Percentiles rank a stretch among this genome's conserved stretches.
These are phyloP conservation scores for Megalops cyprinoides DNA, from an alignment of 2,797 vertebrate species.

Conservation along the genomic window DNA sequence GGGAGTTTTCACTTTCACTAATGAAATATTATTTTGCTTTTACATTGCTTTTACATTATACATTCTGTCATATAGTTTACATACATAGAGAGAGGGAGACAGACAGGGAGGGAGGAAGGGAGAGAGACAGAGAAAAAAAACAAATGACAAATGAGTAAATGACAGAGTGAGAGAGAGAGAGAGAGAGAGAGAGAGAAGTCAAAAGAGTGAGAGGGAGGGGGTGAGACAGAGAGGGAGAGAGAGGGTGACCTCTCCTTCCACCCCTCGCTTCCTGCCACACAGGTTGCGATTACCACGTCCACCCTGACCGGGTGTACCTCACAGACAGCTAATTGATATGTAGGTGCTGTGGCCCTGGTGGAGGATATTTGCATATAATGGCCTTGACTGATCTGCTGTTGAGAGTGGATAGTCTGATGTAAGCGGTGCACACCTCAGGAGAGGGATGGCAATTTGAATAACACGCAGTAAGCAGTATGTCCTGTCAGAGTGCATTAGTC, in stretches of 20 bases:
- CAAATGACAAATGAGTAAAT: too few relatives aligned
- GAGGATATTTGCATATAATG: slow-evolving; percentile 81
- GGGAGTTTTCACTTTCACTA: too few relatives aligned
- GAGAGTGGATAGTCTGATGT: slow-evolving; percentile 74
- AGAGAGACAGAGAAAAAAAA: too few relatives aligned
- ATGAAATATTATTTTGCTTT: too few relatives aligned
- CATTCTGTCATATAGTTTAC: too few relatives aligned
- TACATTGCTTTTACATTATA: too few relatives aligned
- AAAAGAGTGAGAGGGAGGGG: background rate
- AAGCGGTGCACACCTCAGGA: slow-evolving; percentile 68
- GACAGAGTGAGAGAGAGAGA: background rate
- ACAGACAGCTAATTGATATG: slow-evolving; percentile 76
- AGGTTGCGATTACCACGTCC: slow-evolving; percentile 64
- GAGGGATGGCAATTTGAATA: slow-evolving; percentile 77
- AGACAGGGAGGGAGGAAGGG: too few relatives aligned
- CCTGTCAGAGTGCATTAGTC: slow-evolving; percentile 60
- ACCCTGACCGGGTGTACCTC: slow-evolving; percentile 61
- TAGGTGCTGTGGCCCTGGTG: slow-evolving; percentile 66
- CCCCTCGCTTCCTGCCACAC: slow-evolving; percentile 49
- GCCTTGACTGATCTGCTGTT: slow-evolving; percentile 80
- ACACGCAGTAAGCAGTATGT: slow-evolving; percentile 76
- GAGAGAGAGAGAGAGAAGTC: background rate
- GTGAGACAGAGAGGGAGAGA: background rate
- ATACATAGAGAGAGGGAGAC: too few relatives aligned
- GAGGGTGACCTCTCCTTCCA: slow-evolving; percentile 19